Base-by-base conservation (phyloP, 2,113 vertebrate species). In the Lipophrys pholis region DNA sequence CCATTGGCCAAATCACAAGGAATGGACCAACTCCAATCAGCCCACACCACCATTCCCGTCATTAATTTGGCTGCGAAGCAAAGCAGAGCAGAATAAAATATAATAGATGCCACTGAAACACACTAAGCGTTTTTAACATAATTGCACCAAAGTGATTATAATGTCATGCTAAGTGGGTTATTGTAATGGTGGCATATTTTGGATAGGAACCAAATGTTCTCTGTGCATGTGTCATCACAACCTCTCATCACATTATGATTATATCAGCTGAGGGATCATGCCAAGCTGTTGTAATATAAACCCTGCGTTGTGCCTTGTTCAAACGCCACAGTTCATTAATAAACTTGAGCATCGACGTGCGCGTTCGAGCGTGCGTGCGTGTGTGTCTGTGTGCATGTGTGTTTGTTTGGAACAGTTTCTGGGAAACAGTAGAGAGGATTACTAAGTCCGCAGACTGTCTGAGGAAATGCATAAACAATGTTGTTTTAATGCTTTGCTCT, bases 201-300 rank as follows among this genome's bases (percentile, higher is more conserved):
- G 87, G 84, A 90, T 81, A 82, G 78, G 86, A 52, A 85, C 86
- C 86, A 83, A 85, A 90, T 85, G 84, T 86, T 84, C 85, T 72
- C 71, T 73, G 69, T 77, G 72, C 77, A 43, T 61, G 76, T 89
- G 83, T 89, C 88, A 87, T 89, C 85, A 80, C 88, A 86, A 80
- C 78, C 85, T 83, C 61, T 90, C 81, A 87, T 79, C 87, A 73
- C 76, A 8, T 86, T 55, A 64, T 87, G 86, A 86, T 88, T 83
- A 65, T 79, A 87, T 90, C 87, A 88, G 85, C 76, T 59, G 38
- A 77, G 75, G 69, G 81, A 82, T 73, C 76, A 67, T 52, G 65
- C 80, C 85, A 81, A 73, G 61, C 69, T 38, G 5, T 7, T 60
- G 85, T 76, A 86, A 90, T 70, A 80, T 74, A 76, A 90, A 73